Evolutionary conservation across 2,888 invertebrate genomes (phyloP).

Genomic region (Drymonia ruficornis): DNA sequence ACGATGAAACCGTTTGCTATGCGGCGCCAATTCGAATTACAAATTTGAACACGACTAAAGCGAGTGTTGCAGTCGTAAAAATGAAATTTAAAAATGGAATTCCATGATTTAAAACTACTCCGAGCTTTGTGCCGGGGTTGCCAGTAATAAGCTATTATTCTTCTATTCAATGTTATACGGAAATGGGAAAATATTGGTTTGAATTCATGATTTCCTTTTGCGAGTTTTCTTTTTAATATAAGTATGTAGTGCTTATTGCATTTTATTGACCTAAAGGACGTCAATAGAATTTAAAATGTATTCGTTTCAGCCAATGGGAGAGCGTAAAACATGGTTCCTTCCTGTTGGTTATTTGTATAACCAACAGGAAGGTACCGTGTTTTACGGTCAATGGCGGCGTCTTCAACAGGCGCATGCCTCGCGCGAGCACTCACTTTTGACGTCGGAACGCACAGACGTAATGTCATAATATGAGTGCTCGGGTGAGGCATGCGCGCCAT

Average conservation of each 20-base stretch:
- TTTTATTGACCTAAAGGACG: no score
- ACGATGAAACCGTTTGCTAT: slow-evolving; percentile 42
- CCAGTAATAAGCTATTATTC: slow-evolving; percentile 25
- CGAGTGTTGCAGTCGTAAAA: slow-evolving; percentile 44
- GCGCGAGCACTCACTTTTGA: no score
- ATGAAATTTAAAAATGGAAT: slow-evolving; percentile 43
- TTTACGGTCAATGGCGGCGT: no score
- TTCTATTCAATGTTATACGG: slow-evolving; percentile 32
- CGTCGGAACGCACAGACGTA: no score
- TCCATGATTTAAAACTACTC: slow-evolving; percentile 41
- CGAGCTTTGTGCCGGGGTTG: slow-evolving; percentile 28
- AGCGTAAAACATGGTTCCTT: no score
- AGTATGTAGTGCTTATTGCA: not conserved
- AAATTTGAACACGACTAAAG: slow-evolving; percentile 46
- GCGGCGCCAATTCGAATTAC: slow-evolving; percentile 46
- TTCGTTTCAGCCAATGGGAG: no score
- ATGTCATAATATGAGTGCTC: no score
- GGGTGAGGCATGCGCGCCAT: no score
- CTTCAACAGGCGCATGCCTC: no score
- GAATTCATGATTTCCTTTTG: not conserved
- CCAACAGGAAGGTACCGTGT: no score
- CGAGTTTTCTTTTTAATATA: not conserved
- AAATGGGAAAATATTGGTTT: not conserved
- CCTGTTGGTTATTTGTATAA: no score
- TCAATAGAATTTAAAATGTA: no score